A percentile compares a stretch with the other conserved stretches of the same genome.
These are phyloP conservation scores for Chrysochloris asiatica DNA, from an alignment of 2,113 vertebrate genomes.

Conservation along the genomic window DNA sequence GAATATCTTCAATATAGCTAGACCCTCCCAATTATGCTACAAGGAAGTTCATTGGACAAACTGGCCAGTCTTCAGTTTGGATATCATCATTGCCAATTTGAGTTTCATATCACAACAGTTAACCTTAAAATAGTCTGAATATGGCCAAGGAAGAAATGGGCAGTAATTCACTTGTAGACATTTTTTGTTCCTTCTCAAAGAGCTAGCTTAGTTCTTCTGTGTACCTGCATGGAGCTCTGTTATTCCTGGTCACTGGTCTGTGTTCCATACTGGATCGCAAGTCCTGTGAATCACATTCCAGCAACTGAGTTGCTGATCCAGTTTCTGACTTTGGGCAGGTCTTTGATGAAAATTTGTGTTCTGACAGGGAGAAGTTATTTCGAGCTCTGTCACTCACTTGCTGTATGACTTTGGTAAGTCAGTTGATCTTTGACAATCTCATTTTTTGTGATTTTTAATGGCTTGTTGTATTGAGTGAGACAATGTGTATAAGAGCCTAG, in stretches of 20 bases:
- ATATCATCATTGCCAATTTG: not conserved
- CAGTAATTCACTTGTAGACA: conserved; percentile 9
- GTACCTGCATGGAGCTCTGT: not conserved
- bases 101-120: not conserved
- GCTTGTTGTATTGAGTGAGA: not conserved
- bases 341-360: not conserved
- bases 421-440: not conserved
- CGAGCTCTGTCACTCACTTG: not conserved
- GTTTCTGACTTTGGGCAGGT: not conserved
- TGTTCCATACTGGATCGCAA: not conserved
- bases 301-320: not conserved
- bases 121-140: conserved; percentile 23
- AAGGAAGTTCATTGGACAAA: not conserved
- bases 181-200: not conserved
- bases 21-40: not conserved
- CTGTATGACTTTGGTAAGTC: not conserved
- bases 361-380: not conserved
- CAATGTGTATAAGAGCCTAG: not conserved
- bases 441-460: too few relatives aligned
- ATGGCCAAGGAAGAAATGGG: conserved; percentile 10
- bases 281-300: too few relatives aligned
- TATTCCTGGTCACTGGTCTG: not conserved
- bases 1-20: conserved; percentile 18
- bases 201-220: not conserved
- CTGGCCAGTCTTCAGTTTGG: not conserved